These are phyloP conservation scores for Orientallactaga sibirica DNA, from an alignment of 2,797 vertebrate genomes.

Conservation along the genomic window DNA sequence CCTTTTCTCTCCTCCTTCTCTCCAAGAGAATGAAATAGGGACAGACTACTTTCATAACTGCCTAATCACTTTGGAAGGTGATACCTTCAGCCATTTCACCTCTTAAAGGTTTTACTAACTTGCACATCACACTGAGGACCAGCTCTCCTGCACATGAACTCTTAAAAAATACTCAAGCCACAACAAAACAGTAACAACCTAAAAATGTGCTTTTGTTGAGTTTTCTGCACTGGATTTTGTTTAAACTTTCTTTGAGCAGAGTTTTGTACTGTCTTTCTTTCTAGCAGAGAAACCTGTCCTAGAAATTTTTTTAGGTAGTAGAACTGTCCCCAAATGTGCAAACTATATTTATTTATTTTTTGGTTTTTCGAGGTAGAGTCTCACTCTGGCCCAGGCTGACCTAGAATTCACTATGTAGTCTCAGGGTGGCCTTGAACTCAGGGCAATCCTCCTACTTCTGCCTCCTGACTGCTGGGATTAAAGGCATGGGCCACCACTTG, in stretches of 20 bases:
- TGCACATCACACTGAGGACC: background rate
- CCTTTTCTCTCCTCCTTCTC: too few species aligned
- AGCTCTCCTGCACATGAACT: background rate
- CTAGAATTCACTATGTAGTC: too few species aligned
- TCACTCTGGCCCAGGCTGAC: too few species aligned
- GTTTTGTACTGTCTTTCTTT: conserved; percentile 49
- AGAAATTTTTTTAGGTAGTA: background rate
- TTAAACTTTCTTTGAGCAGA: conserved; percentile 44
- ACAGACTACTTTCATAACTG: background rate
- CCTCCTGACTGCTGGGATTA: too few species aligned
- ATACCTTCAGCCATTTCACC: background rate
- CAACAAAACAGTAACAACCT: background rate
- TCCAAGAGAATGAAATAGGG: too few species aligned
- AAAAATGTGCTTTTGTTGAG: conserved; percentile 5
- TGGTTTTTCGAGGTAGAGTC: too few species aligned
- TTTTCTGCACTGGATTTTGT: conserved; percentile 17
- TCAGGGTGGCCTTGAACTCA: too few species aligned
- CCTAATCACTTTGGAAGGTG: background rate
- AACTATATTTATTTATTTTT: background rate
- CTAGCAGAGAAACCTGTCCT: background rate
- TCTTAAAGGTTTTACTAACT: background rate
- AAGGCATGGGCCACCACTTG: background rate
- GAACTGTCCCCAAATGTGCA: background rate
- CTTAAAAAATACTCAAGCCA: background rate
- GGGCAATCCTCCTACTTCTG: too few species aligned